A percentile compares a stretch with the other conserved stretches of the same genome.
Conservation (phyloP, 2,888 invertebrate species). For the Nebria brevicollis region DNA sequence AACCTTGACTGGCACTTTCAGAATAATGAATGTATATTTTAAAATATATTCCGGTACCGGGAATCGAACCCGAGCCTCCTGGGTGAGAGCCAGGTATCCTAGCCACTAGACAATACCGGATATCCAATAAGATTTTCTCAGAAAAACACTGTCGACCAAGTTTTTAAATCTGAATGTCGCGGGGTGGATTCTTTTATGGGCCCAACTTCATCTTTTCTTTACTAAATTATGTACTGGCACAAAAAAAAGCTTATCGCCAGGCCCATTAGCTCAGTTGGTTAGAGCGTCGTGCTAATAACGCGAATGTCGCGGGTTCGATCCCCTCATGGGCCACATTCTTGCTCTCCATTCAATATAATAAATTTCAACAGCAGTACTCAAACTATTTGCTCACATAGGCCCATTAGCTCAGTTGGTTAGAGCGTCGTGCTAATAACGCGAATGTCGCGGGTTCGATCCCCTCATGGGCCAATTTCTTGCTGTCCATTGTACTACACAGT, state of each 20-base stretch:
- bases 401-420: constrained; percentile 81
- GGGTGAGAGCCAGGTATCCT: constrained; percentile 79
- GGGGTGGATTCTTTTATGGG: no score
- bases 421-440: constrained; percentile 82
- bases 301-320: constrained; percentile 81
- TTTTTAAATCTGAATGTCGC: no score
- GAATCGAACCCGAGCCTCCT: constrained; percentile 81
- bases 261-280: constrained; percentile 81
- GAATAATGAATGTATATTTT: no score
- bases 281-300: constrained; percentile 82
- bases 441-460: constrained; percentile 81
- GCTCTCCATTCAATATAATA: no score
- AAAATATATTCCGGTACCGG: constrained; percentile 69
- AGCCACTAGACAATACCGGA: constrained; percentile 76
- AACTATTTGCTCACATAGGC: constrained; percentile 61
- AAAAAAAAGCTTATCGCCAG: constrained; percentile 50
- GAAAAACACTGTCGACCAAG: not conserved
- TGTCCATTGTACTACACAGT: no score
- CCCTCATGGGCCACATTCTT: constrained; percentile 72
- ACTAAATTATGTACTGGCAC: no score
- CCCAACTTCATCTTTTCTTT: no score
- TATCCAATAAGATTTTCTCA: rapidly evolving
- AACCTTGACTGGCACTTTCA: no score
- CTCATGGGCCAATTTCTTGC: constrained; percentile 69
- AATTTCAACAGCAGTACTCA: no score